phyloP scores from a whole-genome alignment of 92 coral and sea anemone genomes.

The Actinernus sp. region DNA sequence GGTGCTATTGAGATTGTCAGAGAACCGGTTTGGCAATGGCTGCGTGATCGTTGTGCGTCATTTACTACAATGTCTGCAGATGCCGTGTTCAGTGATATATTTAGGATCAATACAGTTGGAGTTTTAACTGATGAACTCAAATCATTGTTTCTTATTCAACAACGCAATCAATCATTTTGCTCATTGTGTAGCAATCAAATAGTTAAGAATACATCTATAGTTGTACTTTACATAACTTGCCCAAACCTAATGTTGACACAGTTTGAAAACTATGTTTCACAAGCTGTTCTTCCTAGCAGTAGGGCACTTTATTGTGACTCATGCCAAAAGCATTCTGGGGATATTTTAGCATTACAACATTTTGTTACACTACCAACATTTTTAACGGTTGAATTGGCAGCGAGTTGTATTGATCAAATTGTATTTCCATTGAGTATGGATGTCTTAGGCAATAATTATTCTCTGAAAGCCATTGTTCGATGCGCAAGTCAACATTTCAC shows the following conservation, averaged over 20 bases:
- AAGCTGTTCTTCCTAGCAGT: conserved; percentile 56
- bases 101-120: conserved; percentile 46
- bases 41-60: conserved; percentile 29
- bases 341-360: conserved; percentile 59
- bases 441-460: conserved; percentile 25
- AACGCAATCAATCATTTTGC: conserved; percentile 28
- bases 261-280: conserved; percentile 63
- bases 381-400: conserved; percentile 43
- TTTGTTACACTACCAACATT: conserved; percentile 49
- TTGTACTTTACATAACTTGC: conserved; percentile 64
- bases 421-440: conserved; percentile 36
- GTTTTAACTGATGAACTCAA: conserved; percentile 48
- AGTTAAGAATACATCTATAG: conserved; percentile 45
- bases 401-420: conserved; percentile 35
- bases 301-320: conserved; percentile 54
- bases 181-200: conserved; percentile 43
- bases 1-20: conserved; percentile 42
- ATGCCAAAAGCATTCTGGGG: conserved; percentile 56
- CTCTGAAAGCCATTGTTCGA: conserved; percentile 47
- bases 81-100: conserved; percentile 76
- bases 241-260: conserved; percentile 5
- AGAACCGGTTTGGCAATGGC: conserved; percentile 64
- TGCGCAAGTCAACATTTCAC: conserved; percentile 57
- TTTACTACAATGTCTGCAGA: conserved; percentile 68
- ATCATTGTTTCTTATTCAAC: conserved; percentile 58